These are phyloP conservation scores for Simalia tracyae DNA, from an alignment of 2,797 vertebrate species.

Conservation along the genomic window DNA sequence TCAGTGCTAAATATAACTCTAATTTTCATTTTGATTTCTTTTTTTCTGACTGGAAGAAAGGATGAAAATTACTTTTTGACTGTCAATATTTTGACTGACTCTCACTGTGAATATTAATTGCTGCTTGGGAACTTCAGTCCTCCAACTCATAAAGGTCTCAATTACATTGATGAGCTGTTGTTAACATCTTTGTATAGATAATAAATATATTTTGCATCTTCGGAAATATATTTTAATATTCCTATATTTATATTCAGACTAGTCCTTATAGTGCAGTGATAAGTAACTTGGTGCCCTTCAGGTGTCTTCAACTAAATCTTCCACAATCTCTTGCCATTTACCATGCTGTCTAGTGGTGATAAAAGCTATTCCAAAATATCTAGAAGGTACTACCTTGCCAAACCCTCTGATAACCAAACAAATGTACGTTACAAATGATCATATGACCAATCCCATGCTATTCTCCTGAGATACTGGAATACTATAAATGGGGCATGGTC, in stretches of 20 bases:
- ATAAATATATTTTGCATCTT: not conserved
- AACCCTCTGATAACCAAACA: not conserved
- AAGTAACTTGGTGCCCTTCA: not conserved
- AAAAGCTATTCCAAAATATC: not conserved
- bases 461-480: not conserved
- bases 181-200: not conserved
- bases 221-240: not conserved
- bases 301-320: not conserved
- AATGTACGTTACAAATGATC: not conserved
- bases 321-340: not conserved
- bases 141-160: not conserved
- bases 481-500: not conserved
- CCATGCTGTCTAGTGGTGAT: not conserved
- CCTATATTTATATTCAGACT: not conserved
- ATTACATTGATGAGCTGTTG: not conserved
- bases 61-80: not conserved
- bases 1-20: not conserved
- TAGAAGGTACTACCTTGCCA: not conserved
- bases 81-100: not conserved
- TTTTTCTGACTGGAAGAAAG: not conserved
- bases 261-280: not conserved
- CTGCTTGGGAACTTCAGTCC: not conserved
- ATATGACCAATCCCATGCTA: not conserved
- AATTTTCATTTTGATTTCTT: not conserved
- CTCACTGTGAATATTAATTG: not conserved